Base-by-base conservation (phyloP, 2,113 vertebrate genomes). In the Oophaga pumilio region DNA sequence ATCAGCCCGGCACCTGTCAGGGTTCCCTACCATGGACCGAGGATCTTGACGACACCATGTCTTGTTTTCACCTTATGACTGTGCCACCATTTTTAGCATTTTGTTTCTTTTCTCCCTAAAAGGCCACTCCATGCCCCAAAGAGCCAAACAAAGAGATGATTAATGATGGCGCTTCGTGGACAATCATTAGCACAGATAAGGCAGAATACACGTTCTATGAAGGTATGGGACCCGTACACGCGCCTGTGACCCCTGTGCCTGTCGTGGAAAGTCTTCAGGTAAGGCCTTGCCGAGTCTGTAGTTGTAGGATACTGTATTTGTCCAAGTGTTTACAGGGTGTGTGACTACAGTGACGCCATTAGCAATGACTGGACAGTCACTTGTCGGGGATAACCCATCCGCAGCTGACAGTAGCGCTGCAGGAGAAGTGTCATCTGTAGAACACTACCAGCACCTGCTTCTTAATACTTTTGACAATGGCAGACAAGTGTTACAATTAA, bases 111-210 rank as follows among this genome's bases (percentile, higher is more conserved):
- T 1, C 8, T 15, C 24, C 17, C 0, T 18, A 53, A 69, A 91
- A 99, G 98, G 98, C 98, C 95, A 99, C 98, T 96, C 98, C 98
- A 95, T 99, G 98, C 93, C 98, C 98, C 82, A 99, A 99, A 95
- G 98, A 99, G 96, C 98, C 97, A 96, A 99, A 99, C 96, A 99
- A 99, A 95, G 98, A 99, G 94, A 99, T 99, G 98, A 99, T 99
- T 92, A 99, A 99, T 85, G 98, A 99, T n/a, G 98, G 98, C 84
- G 98, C 98, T 92, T 99, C 98, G 89, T 99, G 98, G 98, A 99
- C 98, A 97, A 99, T 99, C 97, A 99, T 99, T 94, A 99, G 98
- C 93, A 99, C 98, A 86, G 98, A 99, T 92, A 99, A 99, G 95
- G 98, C 98, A 43, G 98, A 99, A 90, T 99, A 99, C 89, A 99